Base-by-base conservation (phyloP, 2,797 vertebrate genomes). In the Loris lydekkerianus region DNA sequence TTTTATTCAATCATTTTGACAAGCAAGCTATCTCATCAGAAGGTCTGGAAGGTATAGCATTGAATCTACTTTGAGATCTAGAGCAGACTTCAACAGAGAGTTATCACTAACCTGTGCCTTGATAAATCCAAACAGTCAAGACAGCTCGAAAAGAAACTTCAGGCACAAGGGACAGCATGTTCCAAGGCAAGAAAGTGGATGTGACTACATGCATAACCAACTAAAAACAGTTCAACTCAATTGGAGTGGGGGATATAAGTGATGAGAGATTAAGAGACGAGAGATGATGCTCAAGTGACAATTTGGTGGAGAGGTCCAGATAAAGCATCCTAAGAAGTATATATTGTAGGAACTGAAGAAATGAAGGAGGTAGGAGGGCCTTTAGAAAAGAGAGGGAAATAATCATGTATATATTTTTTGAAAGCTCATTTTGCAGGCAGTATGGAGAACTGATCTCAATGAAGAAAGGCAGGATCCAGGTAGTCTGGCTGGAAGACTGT, bases 191-290 rank as follows among this genome's bases (percentile, higher is more conserved):
- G 10, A 10, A n/a, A 88, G 34, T 5, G 25, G 23, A 27, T 17
- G 13, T 83, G 49, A 37, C 49, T 53, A 53, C 49, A 53, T 4
- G 7, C 17, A 43, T 29, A 4, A n/a, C 13, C 18, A 27, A 15
- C 0, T 4, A 0, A 65, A 34, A 72, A 13, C 1, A 63, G 25
- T 34, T 0, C 5, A 5, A 10, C 6, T 72, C 15, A 1, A 15
- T 25, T 10, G 70, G 10, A n/a, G 9, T 3, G 10, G 0, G 6
- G 15, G 21, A 10, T 75, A 27, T 23, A 11, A 0, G 25, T 58
- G 25, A 9, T 10, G 7, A 53, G 25, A 73, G 10, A 34, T 11
- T 20, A 61, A 10, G 10, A 49, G 8, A 2, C 53, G 27, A 81
- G 37, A 73, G 3, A 76, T 10, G 60, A 14, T 7, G 34, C 1